Percentiles rank a stretch among this genome's conserved stretches.
Conservation (phyloP, 2,113 vertebrate species). For the Cavia aperea region DNA sequence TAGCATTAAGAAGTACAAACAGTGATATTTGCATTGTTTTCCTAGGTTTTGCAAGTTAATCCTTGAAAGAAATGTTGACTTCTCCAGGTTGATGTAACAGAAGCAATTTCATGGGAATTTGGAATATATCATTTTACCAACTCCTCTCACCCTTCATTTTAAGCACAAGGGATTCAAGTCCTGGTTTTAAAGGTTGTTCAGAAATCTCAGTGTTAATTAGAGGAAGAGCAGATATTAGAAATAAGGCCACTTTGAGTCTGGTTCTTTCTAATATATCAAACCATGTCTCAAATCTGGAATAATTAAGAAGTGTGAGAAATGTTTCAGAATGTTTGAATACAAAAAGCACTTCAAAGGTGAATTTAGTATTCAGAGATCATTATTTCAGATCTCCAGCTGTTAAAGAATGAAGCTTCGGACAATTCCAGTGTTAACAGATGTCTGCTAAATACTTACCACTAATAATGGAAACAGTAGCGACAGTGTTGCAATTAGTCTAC, state of each 20-base stretch:
- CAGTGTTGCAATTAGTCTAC: not conserved
- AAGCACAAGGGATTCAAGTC: not conserved
- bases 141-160: not conserved
- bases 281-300: slow-evolving; percentile 24
- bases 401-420: slow-evolving; percentile 34
- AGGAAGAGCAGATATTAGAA: not conserved
- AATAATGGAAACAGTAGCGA: slow-evolving; percentile 52
- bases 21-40: not conserved
- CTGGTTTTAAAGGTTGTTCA: not conserved
- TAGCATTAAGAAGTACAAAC: not conserved
- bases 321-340: slow-evolving; percentile 39
- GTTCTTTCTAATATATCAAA: not conserved
- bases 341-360: slow-evolving; percentile 59
- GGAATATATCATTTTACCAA: not conserved
- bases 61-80: not conserved
- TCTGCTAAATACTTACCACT: slow-evolving; percentile 46
- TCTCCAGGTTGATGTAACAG: not conserved
- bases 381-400: slow-evolving; percentile 51
- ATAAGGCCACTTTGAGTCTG: not conserved
- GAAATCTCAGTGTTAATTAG: slow-evolving; percentile 33
- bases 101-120: not conserved
- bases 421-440: slow-evolving; percentile 47
- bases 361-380: slow-evolving; percentile 58
- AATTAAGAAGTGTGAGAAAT: slow-evolving; percentile 45
- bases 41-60: not conserved